phyloP scores from a whole-genome alignment of 2,797 vertebrate species.

The Myotis vivesi region DNA sequence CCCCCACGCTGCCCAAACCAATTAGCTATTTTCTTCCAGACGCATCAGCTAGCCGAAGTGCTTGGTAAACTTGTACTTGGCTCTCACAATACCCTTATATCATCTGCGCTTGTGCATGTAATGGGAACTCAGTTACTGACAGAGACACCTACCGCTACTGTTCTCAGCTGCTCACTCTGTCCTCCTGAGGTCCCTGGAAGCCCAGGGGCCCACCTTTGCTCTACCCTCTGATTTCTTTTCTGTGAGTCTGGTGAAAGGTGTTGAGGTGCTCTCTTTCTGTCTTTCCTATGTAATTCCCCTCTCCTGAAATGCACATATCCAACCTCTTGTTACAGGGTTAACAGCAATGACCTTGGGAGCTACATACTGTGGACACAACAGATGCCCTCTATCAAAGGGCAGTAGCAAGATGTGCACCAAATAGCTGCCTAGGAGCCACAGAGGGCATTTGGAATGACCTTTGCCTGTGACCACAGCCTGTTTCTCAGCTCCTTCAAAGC shows the following conservation, averaged over 20 bases:
- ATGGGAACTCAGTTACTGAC: background rate
- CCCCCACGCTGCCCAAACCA: background rate
- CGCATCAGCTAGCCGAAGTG: background rate
- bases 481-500: background rate
- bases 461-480: background rate
- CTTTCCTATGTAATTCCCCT: constrained; percentile 12
- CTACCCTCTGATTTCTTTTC: constrained; percentile 51
- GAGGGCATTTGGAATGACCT: background rate
- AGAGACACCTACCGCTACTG: background rate
- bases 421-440: background rate
- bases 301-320: constrained; percentile 49
- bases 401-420: background rate
- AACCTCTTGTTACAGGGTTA: constrained; percentile 58
- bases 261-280: constrained; percentile 55
- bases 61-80: background rate
- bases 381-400: background rate
- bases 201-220: constrained; percentile 19
- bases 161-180: background rate
- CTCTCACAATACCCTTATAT: background rate
- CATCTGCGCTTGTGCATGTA: background rate
- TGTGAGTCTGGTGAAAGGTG: constrained; percentile 10
- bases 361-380: background rate
- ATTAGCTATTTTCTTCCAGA: background rate
- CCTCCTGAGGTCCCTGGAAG: background rate
- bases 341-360: constrained; percentile 55